Evolutionary conservation across 2,113 vertebrate genomes (phyloP).

Genomic region (Etheostoma cragini): DNA sequence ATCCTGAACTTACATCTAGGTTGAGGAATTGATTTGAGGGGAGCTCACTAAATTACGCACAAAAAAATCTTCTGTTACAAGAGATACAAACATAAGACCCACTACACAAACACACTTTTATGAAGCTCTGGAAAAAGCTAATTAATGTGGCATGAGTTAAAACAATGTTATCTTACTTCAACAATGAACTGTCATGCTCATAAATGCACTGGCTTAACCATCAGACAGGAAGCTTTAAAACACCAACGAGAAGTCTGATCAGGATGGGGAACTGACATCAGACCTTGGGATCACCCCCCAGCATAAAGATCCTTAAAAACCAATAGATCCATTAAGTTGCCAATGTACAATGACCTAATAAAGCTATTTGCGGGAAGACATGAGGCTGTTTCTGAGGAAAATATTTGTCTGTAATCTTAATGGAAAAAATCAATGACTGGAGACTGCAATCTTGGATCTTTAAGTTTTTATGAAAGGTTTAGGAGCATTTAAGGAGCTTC

Average conservation of each 20-base stretch:
- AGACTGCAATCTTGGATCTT: constrained; percentile 30
- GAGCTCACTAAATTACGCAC: too few relatives aligned
- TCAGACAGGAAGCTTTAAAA: not conserved
- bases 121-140: not conserved
- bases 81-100: too few relatives aligned
- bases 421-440: constrained; percentile 32
- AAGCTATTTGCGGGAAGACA: constrained; percentile 38
- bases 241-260: not conserved
- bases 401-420: constrained; percentile 32
- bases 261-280: not conserved
- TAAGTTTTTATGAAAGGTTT: constrained; percentile 6
- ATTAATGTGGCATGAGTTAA: not conserved
- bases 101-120: too few relatives aligned
- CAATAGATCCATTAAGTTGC: constrained; percentile 7
- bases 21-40: too few relatives aligned
- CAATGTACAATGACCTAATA: constrained; percentile 20
- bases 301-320: not conserved
- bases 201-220: not conserved
- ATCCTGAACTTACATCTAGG: too few relatives aligned
- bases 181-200: not conserved
- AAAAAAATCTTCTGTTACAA: too few relatives aligned
- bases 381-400: constrained; percentile 29
- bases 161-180: too few relatives aligned
- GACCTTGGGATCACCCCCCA: not conserved
- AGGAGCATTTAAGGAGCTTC: not conserved